A percentile compares a stretch with the other conserved stretches of the same genome.
These are phyloP conservation scores for Danio choprae DNA, from an alignment of 2,797 vertebrate species.

Conservation along the genomic window DNA sequence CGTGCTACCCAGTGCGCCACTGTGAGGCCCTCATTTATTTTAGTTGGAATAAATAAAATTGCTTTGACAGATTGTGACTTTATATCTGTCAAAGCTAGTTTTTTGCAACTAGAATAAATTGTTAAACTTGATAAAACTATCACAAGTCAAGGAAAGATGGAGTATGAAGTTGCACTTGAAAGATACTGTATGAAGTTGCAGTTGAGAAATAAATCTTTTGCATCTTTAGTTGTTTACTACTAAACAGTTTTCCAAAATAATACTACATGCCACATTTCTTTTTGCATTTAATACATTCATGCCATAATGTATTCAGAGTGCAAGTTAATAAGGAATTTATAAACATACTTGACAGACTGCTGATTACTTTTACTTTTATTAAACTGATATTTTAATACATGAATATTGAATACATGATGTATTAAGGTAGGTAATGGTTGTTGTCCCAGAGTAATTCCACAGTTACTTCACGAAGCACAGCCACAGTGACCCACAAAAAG, in stretches of 20 bases:
- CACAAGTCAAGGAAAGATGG: too few relatives aligned
- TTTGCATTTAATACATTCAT: not conserved
- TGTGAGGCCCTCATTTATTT: too few relatives aligned
- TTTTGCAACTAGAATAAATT: too few relatives aligned
- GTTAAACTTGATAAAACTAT: too few relatives aligned
- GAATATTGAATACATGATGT: not conserved
- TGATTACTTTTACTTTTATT: slow-evolving; percentile 5
- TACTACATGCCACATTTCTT: not conserved
- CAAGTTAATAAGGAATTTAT: not conserved
- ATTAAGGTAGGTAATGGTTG: slow-evolving; percentile 8
- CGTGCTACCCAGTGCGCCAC: too few relatives aligned
- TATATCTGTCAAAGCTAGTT: too few relatives aligned
- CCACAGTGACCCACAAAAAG: slow-evolving; percentile 14
- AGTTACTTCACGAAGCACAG: slow-evolving; percentile 11
- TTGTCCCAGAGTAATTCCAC: not conserved
- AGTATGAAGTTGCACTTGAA: too few relatives aligned
- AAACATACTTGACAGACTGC: slow-evolving; percentile 1
- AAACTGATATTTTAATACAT: too few relatives aligned
- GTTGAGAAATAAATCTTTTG: too few relatives aligned
- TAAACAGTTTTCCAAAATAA: not conserved
- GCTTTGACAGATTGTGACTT: not conserved
- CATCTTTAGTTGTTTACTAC: too few relatives aligned
- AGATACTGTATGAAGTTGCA: too few relatives aligned
- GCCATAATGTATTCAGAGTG: slow-evolving; percentile 20
- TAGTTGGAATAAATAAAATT: too few relatives aligned